Percentiles rank a stretch among this genome's conserved stretches.
Evolutionary conservation across 2,888 invertebrate genomes (phyloP).

Genomic region (Philereme vetulata): DNA sequence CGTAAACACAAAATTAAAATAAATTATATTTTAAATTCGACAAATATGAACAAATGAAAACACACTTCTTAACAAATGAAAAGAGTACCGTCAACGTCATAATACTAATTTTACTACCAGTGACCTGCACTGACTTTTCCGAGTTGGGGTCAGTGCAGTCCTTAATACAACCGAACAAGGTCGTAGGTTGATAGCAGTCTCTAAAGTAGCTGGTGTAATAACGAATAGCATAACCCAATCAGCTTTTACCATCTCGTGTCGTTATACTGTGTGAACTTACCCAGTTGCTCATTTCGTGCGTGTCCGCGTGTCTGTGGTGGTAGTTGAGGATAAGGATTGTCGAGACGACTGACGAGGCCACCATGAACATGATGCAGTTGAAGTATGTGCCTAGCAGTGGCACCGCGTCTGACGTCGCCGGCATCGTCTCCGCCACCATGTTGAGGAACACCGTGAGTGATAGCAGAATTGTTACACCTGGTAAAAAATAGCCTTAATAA

Average conservation of each 20-base stretch:
- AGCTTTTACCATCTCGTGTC: neutral
- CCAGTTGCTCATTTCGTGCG: conserved; percentile 98
- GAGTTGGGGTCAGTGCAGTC: too few relatives aligned
- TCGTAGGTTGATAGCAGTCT: too few relatives aligned
- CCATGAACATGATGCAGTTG: conserved; percentile 99
- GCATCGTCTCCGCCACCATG: conserved; percentile 99
- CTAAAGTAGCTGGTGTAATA: too few relatives aligned
- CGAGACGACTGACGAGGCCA: conserved; percentile 98
- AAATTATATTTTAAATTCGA: too few relatives aligned
- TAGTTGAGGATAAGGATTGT: conserved; percentile 99
- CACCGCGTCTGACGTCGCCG: conserved; percentile 97
- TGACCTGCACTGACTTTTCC: too few relatives aligned
- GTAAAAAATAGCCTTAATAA: neutral
- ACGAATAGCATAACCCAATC: too few relatives aligned
- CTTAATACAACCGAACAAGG: too few relatives aligned
- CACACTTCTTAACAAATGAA: too few relatives aligned
- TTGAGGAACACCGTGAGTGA: conserved; percentile 99
- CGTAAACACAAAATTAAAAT: too few relatives aligned
- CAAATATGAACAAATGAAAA: too few relatives aligned
- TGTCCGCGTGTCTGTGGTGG: conserved; percentile 98
- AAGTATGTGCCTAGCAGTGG: conserved; percentile 97
- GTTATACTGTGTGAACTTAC: conserved; percentile 82
- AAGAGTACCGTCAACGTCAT: too few relatives aligned
- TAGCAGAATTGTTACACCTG: conserved; percentile 98
- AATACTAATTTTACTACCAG: too few relatives aligned